Conservation (phyloP, 2,888 invertebrate species). For the Iphiclides podalirius region DNA sequence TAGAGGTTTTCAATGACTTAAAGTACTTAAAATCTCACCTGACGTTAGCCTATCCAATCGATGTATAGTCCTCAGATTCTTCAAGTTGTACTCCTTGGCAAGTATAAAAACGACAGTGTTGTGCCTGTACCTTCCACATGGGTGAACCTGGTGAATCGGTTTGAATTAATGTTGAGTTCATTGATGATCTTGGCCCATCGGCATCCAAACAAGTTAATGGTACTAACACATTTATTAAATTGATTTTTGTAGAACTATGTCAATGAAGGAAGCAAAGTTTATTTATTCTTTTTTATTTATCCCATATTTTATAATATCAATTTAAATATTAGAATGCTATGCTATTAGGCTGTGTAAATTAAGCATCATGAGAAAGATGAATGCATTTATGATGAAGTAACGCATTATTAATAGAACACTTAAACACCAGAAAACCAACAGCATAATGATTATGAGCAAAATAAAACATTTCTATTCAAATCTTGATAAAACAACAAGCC, state of each 20-base stretch:
- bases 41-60: slow-evolving; percentile 98
- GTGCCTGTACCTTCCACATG: slow-evolving; percentile 98
- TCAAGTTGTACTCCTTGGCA: slow-evolving; percentile 96
- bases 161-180: slow-evolving; percentile 18
- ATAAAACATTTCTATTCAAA: neutral
- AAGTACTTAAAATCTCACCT: slow-evolving; percentile 66
- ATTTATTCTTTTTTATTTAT: slow-evolving; percentile 3
- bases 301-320: slow-evolving; percentile 2
- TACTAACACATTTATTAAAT: neutral
- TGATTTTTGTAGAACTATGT: neutral
- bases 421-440: slow-evolving; percentile 7
- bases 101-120: slow-evolving; percentile 98
- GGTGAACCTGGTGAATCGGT: slow-evolving; percentile 89
- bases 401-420: slow-evolving; percentile 6
- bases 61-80: slow-evolving; percentile 96
- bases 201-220: neutral
- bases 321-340: slow-evolving; percentile 5
- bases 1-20: too few species aligned
- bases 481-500: neutral
- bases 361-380: slow-evolving; percentile 10
- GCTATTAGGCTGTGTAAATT: slow-evolving; percentile 11
- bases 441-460: neutral
- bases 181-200: neutral
- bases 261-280: neutral
- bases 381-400: slow-evolving; percentile 13